Evolutionary conservation across 2,113 vertebrate species (phyloP).

Genomic region (Neodon shergylaensis): DNA sequence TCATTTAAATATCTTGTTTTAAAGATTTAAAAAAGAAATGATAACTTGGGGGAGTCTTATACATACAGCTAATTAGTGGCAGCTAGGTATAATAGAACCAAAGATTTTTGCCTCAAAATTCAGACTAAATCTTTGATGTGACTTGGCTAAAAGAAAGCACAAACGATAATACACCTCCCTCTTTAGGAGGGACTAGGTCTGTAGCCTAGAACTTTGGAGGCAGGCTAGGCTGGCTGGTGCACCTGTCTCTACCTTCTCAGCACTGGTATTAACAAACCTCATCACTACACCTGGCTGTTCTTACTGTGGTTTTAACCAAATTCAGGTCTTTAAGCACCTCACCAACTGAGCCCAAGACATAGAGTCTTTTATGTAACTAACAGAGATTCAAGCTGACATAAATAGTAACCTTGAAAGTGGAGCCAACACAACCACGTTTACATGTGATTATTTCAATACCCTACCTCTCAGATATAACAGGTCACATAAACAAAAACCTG

Average conservation of each 20-base stretch:
- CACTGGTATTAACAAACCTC: not conserved
- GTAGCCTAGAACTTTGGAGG: not conserved
- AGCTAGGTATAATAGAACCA: not conserved
- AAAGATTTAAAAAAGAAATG: not conserved
- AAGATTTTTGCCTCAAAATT: not conserved
- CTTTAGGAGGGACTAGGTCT: not conserved
- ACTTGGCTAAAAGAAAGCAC: not conserved
- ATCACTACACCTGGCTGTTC: not conserved
- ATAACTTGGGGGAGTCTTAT: not conserved
- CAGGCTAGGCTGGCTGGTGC: not conserved
- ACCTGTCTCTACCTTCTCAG: not conserved
- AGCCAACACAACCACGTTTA: not conserved
- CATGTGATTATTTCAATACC: not conserved
- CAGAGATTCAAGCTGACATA: not conserved
- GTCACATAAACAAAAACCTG: not conserved
- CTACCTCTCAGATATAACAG: not conserved
- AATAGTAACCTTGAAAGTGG: not conserved
- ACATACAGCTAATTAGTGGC: not conserved
- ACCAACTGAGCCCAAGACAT: not conserved
- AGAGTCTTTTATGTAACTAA: not conserved
- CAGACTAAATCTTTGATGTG: not conserved
- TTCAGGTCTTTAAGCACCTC: not conserved
- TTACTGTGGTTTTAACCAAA: not conserved
- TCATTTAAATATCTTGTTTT: conserved; percentile 22
- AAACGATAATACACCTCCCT: not conserved